Base-by-base conservation (phyloP, 2,113 vertebrate genomes). In the Tautogolabrus adspersus region DNA sequence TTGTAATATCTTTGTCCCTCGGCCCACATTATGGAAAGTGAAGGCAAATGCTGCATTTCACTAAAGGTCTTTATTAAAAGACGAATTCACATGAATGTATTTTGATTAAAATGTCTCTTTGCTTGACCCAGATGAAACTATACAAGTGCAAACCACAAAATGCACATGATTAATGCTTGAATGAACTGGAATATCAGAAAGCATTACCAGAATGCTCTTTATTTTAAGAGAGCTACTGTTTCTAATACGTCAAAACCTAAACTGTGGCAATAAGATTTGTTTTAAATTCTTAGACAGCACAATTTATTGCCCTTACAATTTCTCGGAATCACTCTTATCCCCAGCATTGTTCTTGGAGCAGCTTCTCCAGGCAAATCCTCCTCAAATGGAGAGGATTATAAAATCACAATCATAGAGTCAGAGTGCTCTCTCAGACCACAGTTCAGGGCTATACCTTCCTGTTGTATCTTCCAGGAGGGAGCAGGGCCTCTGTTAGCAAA, bases 1-100 rank as follows among this genome's bases (percentile, higher is more conserved):
- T 85, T 84, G 79, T 86, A 87, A 87, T 82, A 85, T 82, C 71
- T 82, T 84, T 85, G 76, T 87, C 76, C 73, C 52, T 58, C 42
- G 23, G 81, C 81, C 66, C 66, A 80, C 77, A 82, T 64, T 51
- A 76, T 59, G 46, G 44, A 69, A 82, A 72, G 63, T 37, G 73
- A 15, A 62, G 60, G 71, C 51, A 81, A 75, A 72, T 19, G 47
- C 46, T 46, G 6, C 69, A 64, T 73, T 72, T 82, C 74, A 74
- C 6, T 18, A 23, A 51, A 74, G 44, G 34, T 66, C 54, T 76
- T 64, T 56, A 68, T 72, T 81, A 19, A 56, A 76, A 58, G 67
- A 70, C 51, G 22, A 42, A 65, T 61, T 79, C 40, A 52, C 51
- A 52, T 52, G 26, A 22, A 65, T 64, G 16, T 79, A 12, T 90